phyloP scores from a whole-genome alignment of 2,888 invertebrate genomes.

The Ophion ellenae region DNA sequence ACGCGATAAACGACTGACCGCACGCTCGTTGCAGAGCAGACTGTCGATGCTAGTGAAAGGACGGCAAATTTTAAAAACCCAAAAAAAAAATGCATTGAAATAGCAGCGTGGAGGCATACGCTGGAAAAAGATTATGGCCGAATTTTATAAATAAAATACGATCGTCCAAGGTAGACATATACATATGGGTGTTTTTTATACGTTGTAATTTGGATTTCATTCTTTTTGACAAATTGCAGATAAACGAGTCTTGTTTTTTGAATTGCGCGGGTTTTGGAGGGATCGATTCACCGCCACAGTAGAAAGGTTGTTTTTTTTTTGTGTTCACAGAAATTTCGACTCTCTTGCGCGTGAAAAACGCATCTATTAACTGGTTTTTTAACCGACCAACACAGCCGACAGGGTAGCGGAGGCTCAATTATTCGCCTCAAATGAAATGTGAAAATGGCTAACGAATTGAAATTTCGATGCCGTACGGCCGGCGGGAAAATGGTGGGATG shows the following conservation, averaged over 20 bases:
- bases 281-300: not conserved
- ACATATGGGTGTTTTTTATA: no score
- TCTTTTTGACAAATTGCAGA: not conserved
- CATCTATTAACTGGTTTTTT: not conserved
- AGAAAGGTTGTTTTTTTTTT: not conserved
- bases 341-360: not conserved
- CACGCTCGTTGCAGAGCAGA: constrained; percentile 39
- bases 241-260: not conserved
- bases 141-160: not conserved
- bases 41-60: constrained; percentile 33
- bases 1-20: constrained; percentile 49
- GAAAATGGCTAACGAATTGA: constrained; percentile 23
- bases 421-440: not conserved
- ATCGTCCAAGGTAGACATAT: not conserved
- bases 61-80: not conserved
- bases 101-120: constrained; percentile 21
- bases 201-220: not conserved
- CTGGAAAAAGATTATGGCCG: constrained; percentile 28
- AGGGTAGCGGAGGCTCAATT: not conserved
- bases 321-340: not conserved
- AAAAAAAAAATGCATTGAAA: constrained; percentile 12
- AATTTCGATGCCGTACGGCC: not conserved
- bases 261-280: not conserved
- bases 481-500: not conserved
- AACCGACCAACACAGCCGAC: not conserved